Evolutionary conservation across 1,140 invertebrate genomes (phyloP), one percentile per base, ranked within the genome.

Genomic region (Agrypnia vestita): DNA sequence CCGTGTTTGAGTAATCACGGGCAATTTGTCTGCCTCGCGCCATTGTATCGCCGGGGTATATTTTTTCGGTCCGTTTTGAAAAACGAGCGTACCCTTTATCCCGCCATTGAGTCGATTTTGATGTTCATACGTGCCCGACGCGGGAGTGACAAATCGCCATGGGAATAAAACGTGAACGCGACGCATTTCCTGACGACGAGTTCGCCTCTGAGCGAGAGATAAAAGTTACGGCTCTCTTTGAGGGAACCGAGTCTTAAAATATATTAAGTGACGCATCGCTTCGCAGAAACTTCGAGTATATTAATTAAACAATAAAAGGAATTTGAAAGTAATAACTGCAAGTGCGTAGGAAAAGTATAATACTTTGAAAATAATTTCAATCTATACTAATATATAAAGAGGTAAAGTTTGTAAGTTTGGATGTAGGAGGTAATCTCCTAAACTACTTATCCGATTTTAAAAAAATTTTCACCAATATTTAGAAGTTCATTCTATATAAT

Each of bases 1-100:
- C 71, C 79, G 72, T 71, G 79, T 77, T 77, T 80, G 79, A 80
- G 59, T 76, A 76, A 80, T 77, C 64, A 72, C 74, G 62, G 64
- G 74, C 79, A 77, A 80, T 80, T 80, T 80, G 79, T 80, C 79
- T 71, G 61, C 55, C 51, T 71, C 56, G 71, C 71, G 35, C 72
- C 55, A 55, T 76, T 77, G 79, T 80, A 61, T 72, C 61, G 75
- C 53, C 74, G 67, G 21, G 44, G n/a, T 56, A 35, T 35, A 35
- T 55, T 73, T 74, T 74, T 74, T 56, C 51, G 25, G 17, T 51
- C 19, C 51, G 49, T 74, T 74, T 56, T 74, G 72, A 76, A 64
- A 62, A 76, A 46, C 74, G 19, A 46, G 13, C 74, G 56, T 74
- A 74, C 53, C 71, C 71, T 74, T 74, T 74, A 74, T 74, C 71